Percentiles rank a stretch among this genome's conserved stretches.
Conservation (phyloP, 2,888 invertebrate genomes). For the Zygogramma bicolorata region DNA sequence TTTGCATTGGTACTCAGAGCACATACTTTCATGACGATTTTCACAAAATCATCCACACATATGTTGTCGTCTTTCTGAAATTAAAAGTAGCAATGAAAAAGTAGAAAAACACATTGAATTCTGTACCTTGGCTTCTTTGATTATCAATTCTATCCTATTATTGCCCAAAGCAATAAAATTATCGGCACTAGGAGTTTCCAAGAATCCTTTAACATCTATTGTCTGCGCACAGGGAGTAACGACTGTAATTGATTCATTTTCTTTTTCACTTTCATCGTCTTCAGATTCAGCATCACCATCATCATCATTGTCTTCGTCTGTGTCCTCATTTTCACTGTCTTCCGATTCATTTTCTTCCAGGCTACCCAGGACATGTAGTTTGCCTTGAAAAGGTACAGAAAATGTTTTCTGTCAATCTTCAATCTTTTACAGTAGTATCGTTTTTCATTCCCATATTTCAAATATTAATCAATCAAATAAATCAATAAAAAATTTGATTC, state of each 20-base stretch:
- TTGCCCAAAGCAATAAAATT: conserved; percentile 68
- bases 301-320: conserved; percentile 63
- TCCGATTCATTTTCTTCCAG: conserved; percentile 74
- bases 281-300: conserved; percentile 69
- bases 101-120: not conserved
- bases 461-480: too few species aligned
- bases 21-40: conserved; percentile 70
- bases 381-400: conserved; percentile 51
- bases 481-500: too few species aligned
- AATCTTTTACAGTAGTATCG: too few species aligned
- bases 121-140: conserved; percentile 61
- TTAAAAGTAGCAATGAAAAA: conserved; percentile 21
- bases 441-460: too few species aligned
- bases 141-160: conserved; percentile 59
- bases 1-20: conserved; percentile 71
- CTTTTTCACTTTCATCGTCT: conserved; percentile 52
- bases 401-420: too few species aligned
- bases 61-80: conserved; percentile 52
- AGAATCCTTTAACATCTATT: conserved; percentile 67
- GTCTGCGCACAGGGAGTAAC: not conserved
- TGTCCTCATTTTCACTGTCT: conserved; percentile 71
- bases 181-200: conserved; percentile 66
- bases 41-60: conserved; percentile 63
- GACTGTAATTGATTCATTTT: conserved; percentile 57
- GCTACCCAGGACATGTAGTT: conserved; percentile 70